These are phyloP conservation scores for Montipora capricornis DNA, from an alignment of 64 coral and sea anemone genomes.

Conservation along the genomic window DNA sequence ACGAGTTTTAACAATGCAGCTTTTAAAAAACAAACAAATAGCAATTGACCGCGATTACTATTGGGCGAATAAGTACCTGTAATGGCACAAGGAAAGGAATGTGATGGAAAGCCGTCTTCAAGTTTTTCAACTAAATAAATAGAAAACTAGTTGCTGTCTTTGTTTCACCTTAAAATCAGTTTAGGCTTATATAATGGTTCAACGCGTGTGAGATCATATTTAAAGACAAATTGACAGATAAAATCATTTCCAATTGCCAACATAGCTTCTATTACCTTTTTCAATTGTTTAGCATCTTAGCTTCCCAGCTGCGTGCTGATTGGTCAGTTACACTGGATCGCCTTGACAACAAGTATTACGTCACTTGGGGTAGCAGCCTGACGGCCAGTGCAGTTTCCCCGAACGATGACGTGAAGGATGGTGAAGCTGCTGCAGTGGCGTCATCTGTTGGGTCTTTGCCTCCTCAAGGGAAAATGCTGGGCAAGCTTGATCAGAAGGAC, in stretches of 20 bases:
- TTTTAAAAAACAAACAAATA: too few relatives aligned
- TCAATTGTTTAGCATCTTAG: slow-evolving; percentile 63
- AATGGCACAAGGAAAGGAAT: too few relatives aligned
- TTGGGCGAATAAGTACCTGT: too few relatives aligned
- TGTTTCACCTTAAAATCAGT: not conserved
- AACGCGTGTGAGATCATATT: too few relatives aligned
- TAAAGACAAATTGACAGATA: too few relatives aligned
- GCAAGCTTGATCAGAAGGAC: slow-evolving; percentile 87
- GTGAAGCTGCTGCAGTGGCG: slow-evolving; percentile 20
- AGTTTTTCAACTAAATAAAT: too few relatives aligned
- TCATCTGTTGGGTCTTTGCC: slow-evolving; percentile 72
- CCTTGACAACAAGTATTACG: slow-evolving; percentile 92
- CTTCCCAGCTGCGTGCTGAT: slow-evolving; percentile 97
- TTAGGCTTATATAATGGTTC: too few relatives aligned
- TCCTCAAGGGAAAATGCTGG: slow-evolving; percentile 81
- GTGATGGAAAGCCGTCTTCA: too few relatives aligned
- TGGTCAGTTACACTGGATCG: slow-evolving; percentile 95
- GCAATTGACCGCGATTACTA: too few relatives aligned
- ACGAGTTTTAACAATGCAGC: too few relatives aligned
- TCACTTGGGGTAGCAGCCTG: slow-evolving; percentile 90
- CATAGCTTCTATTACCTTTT: not conserved
- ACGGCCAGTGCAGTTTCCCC: not conserved
- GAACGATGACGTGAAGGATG: slow-evolving; percentile 54
- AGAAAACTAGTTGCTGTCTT: not conserved
- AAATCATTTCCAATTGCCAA: not conserved